Percentiles rank a stretch among this genome's conserved stretches.
These are phyloP conservation scores for Ispidina picta DNA, from an alignment of 2,797 vertebrate species.

Conservation along the genomic window DNA sequence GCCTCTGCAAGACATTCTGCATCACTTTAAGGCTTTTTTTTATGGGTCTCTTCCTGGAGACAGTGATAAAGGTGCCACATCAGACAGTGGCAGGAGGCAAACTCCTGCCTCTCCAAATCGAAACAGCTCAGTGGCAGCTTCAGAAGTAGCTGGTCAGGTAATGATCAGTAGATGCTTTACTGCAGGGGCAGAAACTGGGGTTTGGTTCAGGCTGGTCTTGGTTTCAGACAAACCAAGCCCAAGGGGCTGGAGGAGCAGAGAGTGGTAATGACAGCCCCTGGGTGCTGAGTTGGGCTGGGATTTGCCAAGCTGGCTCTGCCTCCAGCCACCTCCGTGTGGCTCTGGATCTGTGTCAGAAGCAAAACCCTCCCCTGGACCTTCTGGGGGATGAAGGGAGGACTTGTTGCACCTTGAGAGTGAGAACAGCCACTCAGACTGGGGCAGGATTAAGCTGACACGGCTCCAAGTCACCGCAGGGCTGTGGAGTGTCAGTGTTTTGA, in stretches of 20 bases:
- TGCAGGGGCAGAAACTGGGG: not conserved
- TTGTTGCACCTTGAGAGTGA: not conserved
- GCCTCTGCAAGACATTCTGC: not conserved
- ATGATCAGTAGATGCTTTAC: not conserved
- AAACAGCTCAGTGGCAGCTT: not conserved
- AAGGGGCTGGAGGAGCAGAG: not conserved
- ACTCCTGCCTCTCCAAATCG: not conserved
- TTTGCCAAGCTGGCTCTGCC: not conserved
- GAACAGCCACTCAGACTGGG: fast-evolving
- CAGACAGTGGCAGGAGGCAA: not conserved
- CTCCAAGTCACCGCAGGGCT: not conserved
- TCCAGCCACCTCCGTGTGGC: not conserved
- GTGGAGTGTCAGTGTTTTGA: not conserved
- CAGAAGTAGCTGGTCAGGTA: fast-evolving
- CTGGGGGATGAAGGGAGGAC: not conserved
- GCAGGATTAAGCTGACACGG: not conserved
- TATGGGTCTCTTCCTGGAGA: not conserved
- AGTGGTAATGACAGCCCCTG: not conserved
- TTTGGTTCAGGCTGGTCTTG: not conserved
- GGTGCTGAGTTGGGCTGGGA: not conserved
- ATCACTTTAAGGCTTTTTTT: not conserved
- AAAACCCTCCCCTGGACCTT: not conserved
- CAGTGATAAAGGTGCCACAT: not conserved
- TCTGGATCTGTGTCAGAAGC: not conserved
- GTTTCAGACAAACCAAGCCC: not conserved